Evolutionary conservation across 2,113 vertebrate species (phyloP), one percentile per base, ranked within the genome.

Genomic region (Lycocorax pyrrhopterus): DNA sequence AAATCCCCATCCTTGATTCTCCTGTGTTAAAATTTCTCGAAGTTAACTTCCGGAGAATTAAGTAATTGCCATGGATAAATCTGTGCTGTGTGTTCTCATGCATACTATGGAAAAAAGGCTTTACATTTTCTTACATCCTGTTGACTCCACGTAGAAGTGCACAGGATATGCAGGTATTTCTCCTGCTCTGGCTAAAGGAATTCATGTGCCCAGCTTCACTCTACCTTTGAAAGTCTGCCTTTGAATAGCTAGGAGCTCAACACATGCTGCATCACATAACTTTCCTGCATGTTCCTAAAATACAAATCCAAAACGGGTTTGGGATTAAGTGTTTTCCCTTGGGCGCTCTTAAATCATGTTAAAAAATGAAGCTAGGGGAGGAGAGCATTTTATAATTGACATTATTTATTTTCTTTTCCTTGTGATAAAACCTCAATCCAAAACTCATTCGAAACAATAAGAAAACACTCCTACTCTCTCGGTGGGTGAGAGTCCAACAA

Each of bases 401-500:
- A 63, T 84, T 94, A 80, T 85, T 95, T 97, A 80, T 94, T 97
- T 93, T 90, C 55, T 93, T 94, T 88, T 90, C 56, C 52, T 72
- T 56, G 39, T 0, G 13, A 88, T 86, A 81, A 81, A 90, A 80
- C 71, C 67, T 69, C 21, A 32, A 95, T 96, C 82, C 87, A 85
- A 93, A 96, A 60, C 74, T 62, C 93, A 52, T 93, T 80, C 83
- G 52, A 60, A 84, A 90, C 83, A 88, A 49, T 23, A 81, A 63
- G 82, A 83, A 88, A 95, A 74, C 44, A 52, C 44, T 92, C 79
- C 52, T 29, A 39, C 84, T 90, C 35, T 1, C 68, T 62, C 1
- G 0, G 51, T 25, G 79, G 30, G 19, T 90, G 64, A 73, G 73
- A 84, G 35, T 26, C 81, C 83, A 94, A 77, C 68, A 90, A 59